Evolutionary conservation across 2,888 invertebrate genomes (phyloP), one percentile per base, ranked within the genome.

Genomic region (Dryobota labecula): DNA sequence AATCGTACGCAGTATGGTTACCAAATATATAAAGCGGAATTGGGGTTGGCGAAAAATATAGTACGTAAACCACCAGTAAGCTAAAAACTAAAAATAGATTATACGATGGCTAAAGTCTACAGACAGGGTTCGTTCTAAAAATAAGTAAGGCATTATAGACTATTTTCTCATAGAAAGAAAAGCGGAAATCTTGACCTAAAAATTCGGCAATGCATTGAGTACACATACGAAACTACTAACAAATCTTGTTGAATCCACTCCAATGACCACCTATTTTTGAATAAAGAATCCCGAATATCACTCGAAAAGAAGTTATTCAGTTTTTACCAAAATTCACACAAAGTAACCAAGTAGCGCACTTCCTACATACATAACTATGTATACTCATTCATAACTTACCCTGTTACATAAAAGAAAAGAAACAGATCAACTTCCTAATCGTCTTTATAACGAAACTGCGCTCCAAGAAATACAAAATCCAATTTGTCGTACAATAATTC

Each of bases 401-500:
- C 13, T 70, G 70, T 86, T 85, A 85, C 58, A 77, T 86, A 84
- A 79, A 82, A 68, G 7, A n/a, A 33, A 67, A 56, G 27, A 57
- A 30, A 60, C 43, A 47, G 38, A 24, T 7, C 18, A 47, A 30
- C 33, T 20, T 4, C 18, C 15, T 75, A 53, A 67, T 70, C 45
- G 57, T 58, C 49, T 75, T 57, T 68, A 70, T 49, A 61, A 67
- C 49, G 75, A 74, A 74, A 78, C 70, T 80, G 71, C 71, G 63
- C 70, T 70, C 60, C 45, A 66, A 81, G 51, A 73, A 63, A 57
- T 65, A 63, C 73, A 54, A 77, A 88, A 90, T 90, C 90, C 87
- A 87, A 90, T 90, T 90, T 87, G 82, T 66, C 56, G 75, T 38
- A 57, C 69, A 76, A 60, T 87, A 90, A 90, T 88, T 85, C 73